phyloP scores from a whole-genome alignment of 2,113 vertebrate species.

The Cavia porcellus region DNA sequence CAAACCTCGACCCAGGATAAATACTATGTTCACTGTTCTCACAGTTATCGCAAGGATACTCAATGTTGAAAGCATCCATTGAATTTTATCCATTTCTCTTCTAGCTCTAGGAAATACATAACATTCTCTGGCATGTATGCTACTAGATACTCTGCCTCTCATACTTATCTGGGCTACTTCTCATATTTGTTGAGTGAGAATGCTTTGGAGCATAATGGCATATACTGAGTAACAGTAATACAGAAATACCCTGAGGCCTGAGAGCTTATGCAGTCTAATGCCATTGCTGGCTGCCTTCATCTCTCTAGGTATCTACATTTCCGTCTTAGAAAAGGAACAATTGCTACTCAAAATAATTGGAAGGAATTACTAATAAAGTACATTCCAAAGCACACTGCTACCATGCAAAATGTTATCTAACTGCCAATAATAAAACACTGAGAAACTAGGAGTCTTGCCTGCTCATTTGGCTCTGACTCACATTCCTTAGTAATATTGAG shows the following conservation, averaged over 20 bases:
- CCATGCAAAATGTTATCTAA: not conserved
- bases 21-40: not conserved
- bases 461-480: constrained; percentile 31
- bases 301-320: not conserved
- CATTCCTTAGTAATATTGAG: not conserved
- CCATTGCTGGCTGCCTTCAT: not conserved
- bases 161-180: not conserved
- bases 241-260: not conserved
- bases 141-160: not conserved
- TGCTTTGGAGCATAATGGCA: not conserved
- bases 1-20: not conserved
- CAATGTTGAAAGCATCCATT: not conserved
- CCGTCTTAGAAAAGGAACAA: not conserved
- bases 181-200: not conserved
- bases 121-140: not conserved
- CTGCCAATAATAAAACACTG: constrained; percentile 40
- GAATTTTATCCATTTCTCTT: not conserved
- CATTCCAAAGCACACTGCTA: not conserved
- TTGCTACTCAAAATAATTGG: constrained; percentile 40
- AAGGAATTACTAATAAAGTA: constrained; percentile 17
- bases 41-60: not conserved
- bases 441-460: constrained; percentile 39
- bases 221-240: not conserved
- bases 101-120: not conserved
- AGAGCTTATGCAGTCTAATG: not conserved